phyloP scores from a whole-genome alignment of 2,888 invertebrate species.

The Tricholauxania praeusta region DNA sequence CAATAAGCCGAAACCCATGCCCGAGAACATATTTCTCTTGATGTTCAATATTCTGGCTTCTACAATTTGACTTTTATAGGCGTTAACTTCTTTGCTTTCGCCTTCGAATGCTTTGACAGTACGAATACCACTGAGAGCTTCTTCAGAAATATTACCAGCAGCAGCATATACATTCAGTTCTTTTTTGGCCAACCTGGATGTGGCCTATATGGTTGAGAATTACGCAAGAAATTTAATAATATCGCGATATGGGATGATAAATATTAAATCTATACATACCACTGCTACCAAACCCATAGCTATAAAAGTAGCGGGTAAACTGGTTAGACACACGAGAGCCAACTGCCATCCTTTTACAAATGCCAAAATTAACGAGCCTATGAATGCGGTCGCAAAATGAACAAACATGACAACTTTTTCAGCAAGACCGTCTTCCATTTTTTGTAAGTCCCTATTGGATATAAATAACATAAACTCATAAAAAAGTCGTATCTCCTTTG shows the following conservation, averaged over 20 bases:
- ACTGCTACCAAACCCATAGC: conserved; percentile 75
- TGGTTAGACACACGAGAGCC: conserved; percentile 79
- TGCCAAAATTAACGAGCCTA: conserved; percentile 79
- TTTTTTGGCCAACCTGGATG: conserved; percentile 74
- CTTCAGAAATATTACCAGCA: conserved; percentile 83
- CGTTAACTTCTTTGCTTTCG: conserved; percentile 75
- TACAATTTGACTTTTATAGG: conserved; percentile 75
- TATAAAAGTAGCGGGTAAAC: conserved; percentile 77
- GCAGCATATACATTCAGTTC: conserved; percentile 80
- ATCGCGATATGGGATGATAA: too few relatives aligned
- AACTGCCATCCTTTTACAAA: conserved; percentile 85
- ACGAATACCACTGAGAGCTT: conserved; percentile 78
- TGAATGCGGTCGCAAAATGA: conserved; percentile 77
- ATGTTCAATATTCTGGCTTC: conserved; percentile 77
- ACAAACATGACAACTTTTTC: conserved; percentile 83
- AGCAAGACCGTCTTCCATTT: conserved; percentile 86
- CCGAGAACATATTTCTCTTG: conserved; percentile 76
- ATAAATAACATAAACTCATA: too few relatives aligned
- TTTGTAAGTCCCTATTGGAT: conserved; percentile 74
- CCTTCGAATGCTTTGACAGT: conserved; percentile 86
- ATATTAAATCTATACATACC: conserved; percentile 65
- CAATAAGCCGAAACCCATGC: conserved; percentile 77
- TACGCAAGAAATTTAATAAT: too few relatives aligned
- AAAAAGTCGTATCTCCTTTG: too few relatives aligned
- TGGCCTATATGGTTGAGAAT: conserved; percentile 67